Evolutionary conservation across 2,797 vertebrate genomes (phyloP).

Genomic region (Craterocephalus amniculus): DNA sequence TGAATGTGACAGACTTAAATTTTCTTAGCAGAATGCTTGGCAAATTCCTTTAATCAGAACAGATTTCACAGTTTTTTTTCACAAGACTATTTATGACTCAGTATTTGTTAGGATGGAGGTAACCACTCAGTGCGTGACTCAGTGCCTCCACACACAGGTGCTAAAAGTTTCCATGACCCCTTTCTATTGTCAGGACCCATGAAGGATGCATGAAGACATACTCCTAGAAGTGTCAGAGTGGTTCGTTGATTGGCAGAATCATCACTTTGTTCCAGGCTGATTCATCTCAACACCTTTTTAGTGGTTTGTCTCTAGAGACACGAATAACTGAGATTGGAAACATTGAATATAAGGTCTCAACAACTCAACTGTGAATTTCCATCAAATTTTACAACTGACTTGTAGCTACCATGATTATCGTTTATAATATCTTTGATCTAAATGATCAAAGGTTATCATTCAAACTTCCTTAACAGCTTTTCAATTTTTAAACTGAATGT

Average conservation of each 20-base stretch:
- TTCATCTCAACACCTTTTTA: neutral
- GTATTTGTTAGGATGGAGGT: slow-evolving; percentile 9
- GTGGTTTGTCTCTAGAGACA: neutral
- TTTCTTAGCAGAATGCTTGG: slow-evolving; percentile 29
- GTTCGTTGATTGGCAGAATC: neutral
- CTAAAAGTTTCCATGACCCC: neutral
- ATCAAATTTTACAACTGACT: neutral
- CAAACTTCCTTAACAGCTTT: neutral
- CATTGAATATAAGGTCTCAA: neutral
- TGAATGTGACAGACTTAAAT: slow-evolving; percentile 18
- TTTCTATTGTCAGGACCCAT: neutral
- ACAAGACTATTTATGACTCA: slow-evolving; percentile 4
- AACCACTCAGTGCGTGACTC: neutral
- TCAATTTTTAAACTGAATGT: slow-evolving; percentile 3
- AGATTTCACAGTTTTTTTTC: slow-evolving; percentile 10
- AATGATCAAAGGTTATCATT: neutral
- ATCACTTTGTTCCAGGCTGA: neutral
- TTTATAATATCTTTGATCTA: no score
- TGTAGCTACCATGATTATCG: neutral
- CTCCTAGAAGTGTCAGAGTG: neutral
- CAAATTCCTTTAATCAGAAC: slow-evolving; percentile 28
- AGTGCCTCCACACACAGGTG: slow-evolving; percentile 10
- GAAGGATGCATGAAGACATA: no score
- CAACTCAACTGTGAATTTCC: neutral
- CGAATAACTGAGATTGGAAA: no score